Evolutionary conservation across 2,113 vertebrate species (phyloP).

Genomic region (Terrapene triunguis): DNA sequence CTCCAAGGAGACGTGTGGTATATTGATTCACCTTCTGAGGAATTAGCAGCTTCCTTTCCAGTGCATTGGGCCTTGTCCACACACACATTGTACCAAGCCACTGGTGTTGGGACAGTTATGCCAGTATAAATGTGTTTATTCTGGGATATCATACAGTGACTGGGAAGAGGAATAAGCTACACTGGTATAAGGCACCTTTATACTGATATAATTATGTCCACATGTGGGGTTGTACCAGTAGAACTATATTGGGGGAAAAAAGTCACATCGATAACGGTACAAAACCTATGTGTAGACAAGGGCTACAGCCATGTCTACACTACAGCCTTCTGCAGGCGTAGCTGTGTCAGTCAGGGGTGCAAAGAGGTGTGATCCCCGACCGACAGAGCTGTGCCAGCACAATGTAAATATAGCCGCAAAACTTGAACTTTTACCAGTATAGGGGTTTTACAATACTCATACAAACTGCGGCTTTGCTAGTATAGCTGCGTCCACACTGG

Average conservation of each 20-base stretch:
- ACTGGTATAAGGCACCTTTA: too few species aligned
- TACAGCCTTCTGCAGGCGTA: not conserved
- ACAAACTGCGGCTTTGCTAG: not conserved
- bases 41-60: not conserved
- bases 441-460: not conserved
- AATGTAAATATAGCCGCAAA: too few species aligned
- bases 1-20: accelerated
- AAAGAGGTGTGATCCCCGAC: too few species aligned
- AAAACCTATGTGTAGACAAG: not conserved
- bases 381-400: not conserved
- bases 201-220: too few species aligned
- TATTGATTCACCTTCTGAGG: not conserved
- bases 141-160: too few species aligned
- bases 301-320: not conserved
- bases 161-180: too few species aligned
- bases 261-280: not conserved
- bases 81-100: too few species aligned
- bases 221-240: too few species aligned
- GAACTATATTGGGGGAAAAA: not conserved
- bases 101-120: not conserved
- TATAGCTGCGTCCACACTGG: too few species aligned
- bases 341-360: not conserved
- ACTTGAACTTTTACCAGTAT: not conserved
- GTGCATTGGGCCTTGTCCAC: not conserved
- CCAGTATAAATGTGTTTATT: not conserved